Percentiles rank a stretch among this genome's conserved stretches.
phyloP scores from a whole-genome alignment of 2,113 vertebrate genomes.

The Oryzias melastigma region DNA sequence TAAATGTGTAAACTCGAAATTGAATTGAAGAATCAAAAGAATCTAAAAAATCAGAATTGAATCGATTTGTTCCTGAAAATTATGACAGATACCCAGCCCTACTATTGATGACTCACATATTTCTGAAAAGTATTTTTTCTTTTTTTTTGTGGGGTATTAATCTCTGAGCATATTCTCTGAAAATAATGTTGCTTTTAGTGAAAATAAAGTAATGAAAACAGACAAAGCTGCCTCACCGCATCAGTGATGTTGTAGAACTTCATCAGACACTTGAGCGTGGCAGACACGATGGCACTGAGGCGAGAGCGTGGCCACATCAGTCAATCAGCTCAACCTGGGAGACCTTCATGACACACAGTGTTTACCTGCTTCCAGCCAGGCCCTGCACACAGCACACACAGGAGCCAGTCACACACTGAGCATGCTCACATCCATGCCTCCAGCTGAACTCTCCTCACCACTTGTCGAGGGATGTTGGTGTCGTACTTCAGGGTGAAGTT shows the following conservation, averaged over 20 bases:
- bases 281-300: slow-evolving; percentile 81
- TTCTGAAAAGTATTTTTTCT: no score
- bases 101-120: no score
- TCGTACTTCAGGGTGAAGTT: slow-evolving; percentile 86
- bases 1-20: no score
- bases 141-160: no score
- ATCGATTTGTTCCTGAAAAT: no score
- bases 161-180: no score
- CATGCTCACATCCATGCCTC: not conserved
- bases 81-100: no score
- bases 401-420: not conserved
- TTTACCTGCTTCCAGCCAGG: slow-evolving; percentile 83
- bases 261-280: slow-evolving; percentile 82
- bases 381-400: slow-evolving; percentile 66
- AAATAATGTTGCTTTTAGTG: no score
- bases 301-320: not conserved
- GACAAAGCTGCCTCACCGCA: slow-evolving; percentile 57
- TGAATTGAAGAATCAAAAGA: no score
- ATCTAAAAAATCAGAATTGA: no score
- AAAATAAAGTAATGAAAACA: not conserved
- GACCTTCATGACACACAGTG: not conserved
- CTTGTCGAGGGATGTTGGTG: slow-evolving; percentile 84
- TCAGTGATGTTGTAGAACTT: slow-evolving; percentile 84
- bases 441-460: slow-evolving; percentile 67
- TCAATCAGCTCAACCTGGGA: not conserved